These are phyloP conservation scores for Apostichopus parvimensis DNA, from an alignment of 35 echinoderm and acorn worm genomes.

Conservation along the genomic window DNA sequence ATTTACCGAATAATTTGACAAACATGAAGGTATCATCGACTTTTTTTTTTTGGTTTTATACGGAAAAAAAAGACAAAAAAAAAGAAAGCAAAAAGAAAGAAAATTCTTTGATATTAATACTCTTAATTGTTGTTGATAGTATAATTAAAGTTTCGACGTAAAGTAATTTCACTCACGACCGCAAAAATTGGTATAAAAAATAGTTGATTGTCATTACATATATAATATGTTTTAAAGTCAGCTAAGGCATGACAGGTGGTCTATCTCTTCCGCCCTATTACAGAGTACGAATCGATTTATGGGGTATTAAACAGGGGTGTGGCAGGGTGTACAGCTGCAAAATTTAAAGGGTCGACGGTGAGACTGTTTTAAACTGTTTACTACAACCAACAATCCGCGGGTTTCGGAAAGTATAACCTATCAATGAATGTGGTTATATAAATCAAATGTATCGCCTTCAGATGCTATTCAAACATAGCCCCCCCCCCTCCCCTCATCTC, in stretches of 20 bases:
- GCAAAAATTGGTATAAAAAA: background rate
- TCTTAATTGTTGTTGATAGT: conserved; percentile 50
- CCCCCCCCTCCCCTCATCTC: too few species aligned
- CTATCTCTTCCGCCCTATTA: background rate
- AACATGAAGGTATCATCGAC: too few species aligned
- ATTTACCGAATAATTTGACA: too few species aligned
- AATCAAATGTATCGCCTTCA: too few species aligned
- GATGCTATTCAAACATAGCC: background rate
- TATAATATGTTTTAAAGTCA: background rate
- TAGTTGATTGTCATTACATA: background rate
- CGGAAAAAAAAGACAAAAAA: background rate
- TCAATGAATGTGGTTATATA: too few species aligned
- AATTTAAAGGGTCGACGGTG: background rate
- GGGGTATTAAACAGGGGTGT: background rate
- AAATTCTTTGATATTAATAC: conserved; percentile 39
- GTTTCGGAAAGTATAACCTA: too few species aligned
- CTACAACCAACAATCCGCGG: too few species aligned
- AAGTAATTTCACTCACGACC: background rate
- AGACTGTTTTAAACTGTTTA: too few species aligned
- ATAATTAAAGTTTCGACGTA: conserved; percentile 34
- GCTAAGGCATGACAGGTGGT: conserved; percentile 5
- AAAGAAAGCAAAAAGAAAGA: background rate
- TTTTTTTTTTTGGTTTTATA: too few species aligned
- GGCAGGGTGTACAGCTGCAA: background rate
- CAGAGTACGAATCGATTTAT: conserved; percentile 19